Evolutionary conservation across 2,113 vertebrate genomes (phyloP).

Genomic region (Phyllostomus discolor): DNA sequence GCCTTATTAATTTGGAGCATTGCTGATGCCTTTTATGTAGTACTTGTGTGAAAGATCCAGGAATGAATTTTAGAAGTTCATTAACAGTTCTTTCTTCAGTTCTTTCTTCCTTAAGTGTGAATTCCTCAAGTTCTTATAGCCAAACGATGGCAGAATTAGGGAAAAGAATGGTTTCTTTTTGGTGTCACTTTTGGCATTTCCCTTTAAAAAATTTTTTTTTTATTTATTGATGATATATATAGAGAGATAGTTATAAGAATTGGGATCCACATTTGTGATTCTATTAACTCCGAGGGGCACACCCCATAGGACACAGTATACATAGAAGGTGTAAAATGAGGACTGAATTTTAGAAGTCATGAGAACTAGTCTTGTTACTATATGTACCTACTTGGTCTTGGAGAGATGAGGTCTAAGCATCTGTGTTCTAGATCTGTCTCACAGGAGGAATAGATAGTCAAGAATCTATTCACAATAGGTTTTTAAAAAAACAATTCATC

Average conservation of each 20-base stretch:
- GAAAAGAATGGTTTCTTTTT: not conserved
- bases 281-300: not conserved
- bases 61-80: not conserved
- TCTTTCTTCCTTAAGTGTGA: not conserved
- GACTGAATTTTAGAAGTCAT: not conserved
- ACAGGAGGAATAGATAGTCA: not conserved
- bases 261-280: not conserved
- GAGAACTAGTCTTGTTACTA: not conserved
- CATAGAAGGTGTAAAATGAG: not conserved
- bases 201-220: not conserved
- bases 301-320: not conserved
- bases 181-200: not conserved
- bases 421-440: not conserved
- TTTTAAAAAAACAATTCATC: not conserved
- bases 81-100: conserved; percentile 28
- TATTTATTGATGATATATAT: no score
- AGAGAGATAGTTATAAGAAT: not conserved
- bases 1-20: not conserved
- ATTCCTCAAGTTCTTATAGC: not conserved
- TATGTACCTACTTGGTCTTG: not conserved
- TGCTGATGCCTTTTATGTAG: not conserved
- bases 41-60: conserved; percentile 8
- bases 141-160: not conserved
- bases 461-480: not conserved
- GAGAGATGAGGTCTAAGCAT: not conserved